Conservation (phyloP, 2,797 vertebrate genomes). For the Hyperoplus immaculatus region DNA sequence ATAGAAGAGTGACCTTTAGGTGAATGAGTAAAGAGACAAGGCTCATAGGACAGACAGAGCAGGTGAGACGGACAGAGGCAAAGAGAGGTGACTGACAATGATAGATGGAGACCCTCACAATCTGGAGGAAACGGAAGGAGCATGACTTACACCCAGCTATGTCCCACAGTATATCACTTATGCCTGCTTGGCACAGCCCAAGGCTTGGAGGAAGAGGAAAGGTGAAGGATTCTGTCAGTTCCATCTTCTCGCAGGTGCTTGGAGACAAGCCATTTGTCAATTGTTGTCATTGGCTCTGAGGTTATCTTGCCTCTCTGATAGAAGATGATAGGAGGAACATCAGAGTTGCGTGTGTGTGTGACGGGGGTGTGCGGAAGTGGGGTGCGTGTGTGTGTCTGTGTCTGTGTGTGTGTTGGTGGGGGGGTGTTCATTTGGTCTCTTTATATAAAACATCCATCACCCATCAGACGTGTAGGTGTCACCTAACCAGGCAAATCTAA, state of each 20-base stretch:
- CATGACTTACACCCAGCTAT: slow-evolving; percentile 82
- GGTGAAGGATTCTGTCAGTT: slow-evolving; percentile 89
- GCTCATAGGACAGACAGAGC: slow-evolving; percentile 68
- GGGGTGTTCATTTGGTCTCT: slow-evolving; percentile 83
- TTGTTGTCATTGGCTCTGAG: slow-evolving; percentile 89
- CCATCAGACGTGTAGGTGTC: slow-evolving; percentile 83
- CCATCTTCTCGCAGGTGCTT: slow-evolving; percentile 84
- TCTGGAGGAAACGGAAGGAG: slow-evolving; percentile 82
- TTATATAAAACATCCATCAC: slow-evolving; percentile 89
- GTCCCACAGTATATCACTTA: slow-evolving; percentile 88
- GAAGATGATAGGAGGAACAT: slow-evolving; percentile 85
- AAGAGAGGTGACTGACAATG: slow-evolving; percentile 80
- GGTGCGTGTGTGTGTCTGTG: slow-evolving; percentile 47
- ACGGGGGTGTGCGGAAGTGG: too few relatives aligned
- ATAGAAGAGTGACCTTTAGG: slow-evolving; percentile 80
- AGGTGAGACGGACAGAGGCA: slow-evolving; percentile 63
- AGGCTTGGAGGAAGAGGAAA: slow-evolving; percentile 85
- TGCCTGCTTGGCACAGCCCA: slow-evolving; percentile 79
- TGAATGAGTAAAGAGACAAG: slow-evolving; percentile 73
- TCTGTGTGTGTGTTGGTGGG: slow-evolving; percentile 39
- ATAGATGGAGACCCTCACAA: slow-evolving; percentile 84
- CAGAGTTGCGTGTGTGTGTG: slow-evolving; percentile 59
- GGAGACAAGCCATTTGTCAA: slow-evolving; percentile 89
- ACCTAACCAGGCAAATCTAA: slow-evolving; percentile 86
- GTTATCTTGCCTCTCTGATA: slow-evolving; percentile 85